Base-by-base conservation (phyloP, 2,888 invertebrate genomes). In the Drosophila bunnanda region DNA sequence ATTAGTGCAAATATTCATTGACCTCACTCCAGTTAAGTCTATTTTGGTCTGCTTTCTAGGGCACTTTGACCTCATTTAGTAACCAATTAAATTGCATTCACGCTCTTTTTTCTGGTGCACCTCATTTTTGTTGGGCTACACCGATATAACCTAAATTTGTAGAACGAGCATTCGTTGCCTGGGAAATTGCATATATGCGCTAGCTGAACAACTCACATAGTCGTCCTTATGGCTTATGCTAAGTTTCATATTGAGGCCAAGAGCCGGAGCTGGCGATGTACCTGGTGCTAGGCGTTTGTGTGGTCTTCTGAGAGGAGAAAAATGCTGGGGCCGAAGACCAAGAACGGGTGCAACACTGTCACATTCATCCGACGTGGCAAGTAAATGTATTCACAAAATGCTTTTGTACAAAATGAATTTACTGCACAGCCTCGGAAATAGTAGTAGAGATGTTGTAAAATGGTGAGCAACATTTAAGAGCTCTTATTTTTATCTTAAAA, bases 121-220 rank as follows among this genome's bases (percentile, higher is more conserved):
- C 60, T 48, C 43, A 64, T 64, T 62, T 34, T 25, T 17, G 34
- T 34, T 64, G 48, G 34, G 34, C 25, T 44, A 34, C 25, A 17
- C 77, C 25, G 25, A 73, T 77, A 77, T 83, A 83, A 83, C 83
- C 84, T 74, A 81, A 67, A 79, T 81, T 81, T 70, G 20, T 22
- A 20, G 8, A 43, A 7, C 43, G 7, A 22, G 43, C 13, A 36
- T 53, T 70, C 69, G 74, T 54, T 79, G 43, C 25, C 41, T 20
- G 41, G 6, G 13, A 20, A 41, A 20, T 41, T 43, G 6, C 1
- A 41, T 13, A n/a, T 38, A 15, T n/a, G n/a, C 8, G 38, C n/a
- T 22, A 44, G 43, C 13, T 13, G 0, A 20, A 6, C 12, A 20
- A 2, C 12, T 12, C 20, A 41, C 12, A 12, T 22, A 43, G 13